Base-by-base conservation (phyloP, 1,140 invertebrate species). In the Parasteatoda tepidariorum region DNA sequence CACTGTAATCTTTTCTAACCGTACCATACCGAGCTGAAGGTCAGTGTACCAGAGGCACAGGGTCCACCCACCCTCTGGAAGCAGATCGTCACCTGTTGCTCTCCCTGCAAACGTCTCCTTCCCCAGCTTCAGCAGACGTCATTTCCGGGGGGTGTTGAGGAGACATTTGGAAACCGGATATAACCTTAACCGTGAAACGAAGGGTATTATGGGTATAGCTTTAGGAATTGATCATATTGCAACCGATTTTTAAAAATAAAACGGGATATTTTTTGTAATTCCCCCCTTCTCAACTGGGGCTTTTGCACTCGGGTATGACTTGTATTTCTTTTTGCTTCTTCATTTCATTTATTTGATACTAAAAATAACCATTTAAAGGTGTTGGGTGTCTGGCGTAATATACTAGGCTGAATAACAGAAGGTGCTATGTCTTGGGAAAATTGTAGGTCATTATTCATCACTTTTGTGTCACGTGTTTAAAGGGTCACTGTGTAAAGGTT, bases 401-500 rank as follows among this genome's bases (percentile, higher is more conserved):
- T 26, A 31, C 13, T 28, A 57, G 26, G 66, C 28, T 48, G 26
- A 34, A 66, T 33, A 73, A 73, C 55, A 71, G 68, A 73, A 31
- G 41, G 38, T 9, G 9, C 9, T 28, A 55, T 73, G 33, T 33
- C 61, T 59, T 28, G 28, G 61, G 28, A 55, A 48, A 48, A 68
- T 79, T 68, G 54, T 79, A 68, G 76, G 76, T 79, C 76, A 79
- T 68, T 57, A 64, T 67, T 79, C 71, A 61, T 11, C 24, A 18
- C 26, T 71, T 73, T 38, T 48, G 61, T 66, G 74, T 66, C 61
- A 64, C 67, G 76, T 67, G 9, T 18, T 79, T 68, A 68, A 34
- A 79, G 76, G 67, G 76, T 79, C 76, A 79, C 76, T 79, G 34
- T 79, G 76, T 57, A 26, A 79, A 68, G 76, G 76, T 79, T n/a